These are phyloP conservation scores for Noturus placidus DNA, from an alignment of 2,113 vertebrate genomes.

Conservation along the genomic window DNA sequence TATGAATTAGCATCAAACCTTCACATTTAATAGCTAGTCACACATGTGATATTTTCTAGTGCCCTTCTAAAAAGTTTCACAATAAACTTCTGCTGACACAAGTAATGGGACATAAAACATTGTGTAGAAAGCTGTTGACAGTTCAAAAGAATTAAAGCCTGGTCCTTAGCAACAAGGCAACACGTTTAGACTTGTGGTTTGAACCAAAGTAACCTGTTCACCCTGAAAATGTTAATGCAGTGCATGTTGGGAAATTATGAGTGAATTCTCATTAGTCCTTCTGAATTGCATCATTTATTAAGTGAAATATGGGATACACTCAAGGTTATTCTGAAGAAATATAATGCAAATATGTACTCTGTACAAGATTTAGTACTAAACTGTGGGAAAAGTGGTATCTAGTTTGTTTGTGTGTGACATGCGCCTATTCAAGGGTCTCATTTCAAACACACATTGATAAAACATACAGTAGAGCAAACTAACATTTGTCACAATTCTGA, in stretches of 20 bases:
- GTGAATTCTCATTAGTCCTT: not conserved
- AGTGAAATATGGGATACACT: not conserved
- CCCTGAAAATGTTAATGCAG: slow-evolving; percentile 7
- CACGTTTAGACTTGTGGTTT: slow-evolving; percentile 16
- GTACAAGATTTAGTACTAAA: not conserved
- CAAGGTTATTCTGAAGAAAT: not conserved
- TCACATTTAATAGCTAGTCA: not conserved
- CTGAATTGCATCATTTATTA: not conserved
- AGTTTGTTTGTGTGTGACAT: too few relatives aligned
- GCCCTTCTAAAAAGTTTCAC: slow-evolving; percentile 4
- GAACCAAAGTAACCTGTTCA: slow-evolving; percentile 50
- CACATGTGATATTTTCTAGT: not conserved
- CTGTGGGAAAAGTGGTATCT: not conserved
- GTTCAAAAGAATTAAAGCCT: not conserved
- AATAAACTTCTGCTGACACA: slow-evolving; percentile 22
- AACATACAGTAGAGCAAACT: too few relatives aligned
- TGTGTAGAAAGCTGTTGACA: slow-evolving; percentile 28
- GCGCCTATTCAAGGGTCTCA: too few relatives aligned
- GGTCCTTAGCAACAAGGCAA: slow-evolving; percentile 15
- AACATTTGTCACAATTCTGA: too few relatives aligned
- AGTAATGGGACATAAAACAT: slow-evolving; percentile 39
- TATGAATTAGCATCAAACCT: slow-evolving; percentile 11
- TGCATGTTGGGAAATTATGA: not conserved
- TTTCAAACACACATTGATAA: too few relatives aligned
- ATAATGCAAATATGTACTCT: not conserved